Conservation (phyloP, 2,113 vertebrate genomes). For the Thinocorus orbignyianus region DNA sequence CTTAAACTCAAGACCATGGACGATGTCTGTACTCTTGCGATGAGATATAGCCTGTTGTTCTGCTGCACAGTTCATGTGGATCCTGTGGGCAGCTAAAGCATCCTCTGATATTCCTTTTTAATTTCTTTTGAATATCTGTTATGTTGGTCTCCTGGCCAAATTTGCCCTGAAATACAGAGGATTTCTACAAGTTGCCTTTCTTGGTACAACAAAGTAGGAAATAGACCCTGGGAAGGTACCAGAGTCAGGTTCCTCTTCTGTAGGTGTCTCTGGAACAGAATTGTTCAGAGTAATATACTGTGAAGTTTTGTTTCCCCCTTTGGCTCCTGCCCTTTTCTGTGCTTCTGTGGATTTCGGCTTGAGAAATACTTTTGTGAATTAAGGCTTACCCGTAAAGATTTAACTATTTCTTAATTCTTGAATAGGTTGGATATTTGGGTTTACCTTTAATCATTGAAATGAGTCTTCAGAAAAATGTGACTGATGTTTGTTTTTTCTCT, state of each 20-base stretch:
- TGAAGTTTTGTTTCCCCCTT: not conserved
- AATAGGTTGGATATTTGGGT: not conserved
- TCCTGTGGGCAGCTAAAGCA: not conserved
- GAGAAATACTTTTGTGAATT: not conserved
- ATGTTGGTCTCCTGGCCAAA: fast-evolving
- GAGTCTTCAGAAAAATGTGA: not conserved
- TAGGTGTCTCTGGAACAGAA: not conserved
- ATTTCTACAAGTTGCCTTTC: not conserved
- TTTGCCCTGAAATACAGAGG: not conserved
- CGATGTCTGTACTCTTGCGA: fast-evolving
- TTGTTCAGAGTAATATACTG: not conserved
- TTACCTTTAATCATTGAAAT: not conserved
- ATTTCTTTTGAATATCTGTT: not conserved
- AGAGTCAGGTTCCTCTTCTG: not conserved
- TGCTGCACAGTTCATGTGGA: not conserved
- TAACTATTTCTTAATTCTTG: not conserved
- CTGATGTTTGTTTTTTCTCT: slow-evolving; percentile 52
- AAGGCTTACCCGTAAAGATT: not conserved
- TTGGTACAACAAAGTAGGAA: not conserved
- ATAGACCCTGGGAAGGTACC: not conserved
- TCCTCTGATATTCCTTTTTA: not conserved
- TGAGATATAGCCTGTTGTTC: not conserved
- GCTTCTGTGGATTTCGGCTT: not conserved
- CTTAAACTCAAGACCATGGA: not conserved
- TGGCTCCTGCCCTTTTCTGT: not conserved